A percentile compares a stretch with the other conserved stretches of the same genome.
Evolutionary conservation across 2,113 vertebrate species (phyloP).

Genomic region (Oncorhynchus masou): DNA sequence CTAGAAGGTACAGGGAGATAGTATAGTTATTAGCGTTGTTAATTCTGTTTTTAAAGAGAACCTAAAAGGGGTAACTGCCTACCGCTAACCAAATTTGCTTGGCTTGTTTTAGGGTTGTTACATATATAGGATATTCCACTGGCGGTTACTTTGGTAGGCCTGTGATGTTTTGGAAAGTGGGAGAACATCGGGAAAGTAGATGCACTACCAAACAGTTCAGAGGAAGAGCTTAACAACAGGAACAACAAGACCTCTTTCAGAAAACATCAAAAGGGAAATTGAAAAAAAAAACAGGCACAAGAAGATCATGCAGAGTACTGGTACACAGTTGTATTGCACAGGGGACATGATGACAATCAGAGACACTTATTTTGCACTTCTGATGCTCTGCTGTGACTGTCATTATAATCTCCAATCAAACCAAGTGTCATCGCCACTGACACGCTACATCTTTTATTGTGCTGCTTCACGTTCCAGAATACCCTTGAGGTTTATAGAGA

Average conservation of each 20-base stretch:
- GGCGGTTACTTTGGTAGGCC: not conserved
- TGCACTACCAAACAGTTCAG: not conserved
- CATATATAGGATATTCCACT: not conserved
- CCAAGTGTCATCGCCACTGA: slow-evolving; percentile 7
- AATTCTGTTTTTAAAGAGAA: not conserved
- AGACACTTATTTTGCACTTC: slow-evolving; percentile 20
- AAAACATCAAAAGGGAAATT: too few relatives aligned
- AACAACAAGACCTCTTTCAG: not conserved
- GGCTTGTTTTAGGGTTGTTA: not conserved
- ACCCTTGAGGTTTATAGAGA: slow-evolving; percentile 41
- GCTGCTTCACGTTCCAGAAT: slow-evolving; percentile 34
- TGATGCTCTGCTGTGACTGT: slow-evolving; percentile 31
- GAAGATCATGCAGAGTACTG: not conserved
- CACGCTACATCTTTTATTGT: slow-evolving; percentile 20
- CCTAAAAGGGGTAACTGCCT: not conserved
- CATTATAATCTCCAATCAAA: slow-evolving; percentile 15
- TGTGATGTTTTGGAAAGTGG: not conserved
- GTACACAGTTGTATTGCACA: not conserved
- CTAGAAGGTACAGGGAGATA: not conserved
- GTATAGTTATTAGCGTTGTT: not conserved
- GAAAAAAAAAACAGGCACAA: too few relatives aligned
- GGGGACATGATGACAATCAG: slow-evolving; percentile 27
- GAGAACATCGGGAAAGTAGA: not conserved
- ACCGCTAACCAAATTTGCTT: not conserved
- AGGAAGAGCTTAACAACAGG: not conserved